A percentile compares a stretch with the other conserved stretches of the same genome.
These are phyloP conservation scores for Poecilia velifera DNA, from an alignment of 2,797 vertebrate species.

Conservation along the genomic window DNA sequence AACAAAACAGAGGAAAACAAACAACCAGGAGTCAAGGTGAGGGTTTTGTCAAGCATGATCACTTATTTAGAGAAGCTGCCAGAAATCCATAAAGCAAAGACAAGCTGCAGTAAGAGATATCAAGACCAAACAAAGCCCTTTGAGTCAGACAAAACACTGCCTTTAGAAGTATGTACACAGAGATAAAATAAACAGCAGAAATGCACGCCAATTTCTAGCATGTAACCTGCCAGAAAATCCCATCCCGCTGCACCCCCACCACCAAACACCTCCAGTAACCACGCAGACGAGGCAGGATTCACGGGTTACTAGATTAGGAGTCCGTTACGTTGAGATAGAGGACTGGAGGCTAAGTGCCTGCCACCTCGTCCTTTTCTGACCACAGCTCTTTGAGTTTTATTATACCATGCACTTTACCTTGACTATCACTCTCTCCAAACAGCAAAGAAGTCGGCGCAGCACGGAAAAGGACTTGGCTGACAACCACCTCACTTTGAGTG, in stretches of 20 bases:
- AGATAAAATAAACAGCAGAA: conserved; percentile 79
- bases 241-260: conserved; percentile 50
- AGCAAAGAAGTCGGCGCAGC: conserved; percentile 54
- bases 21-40: conserved; percentile 78
- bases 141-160: conserved; percentile 83
- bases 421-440: conserved; percentile 42
- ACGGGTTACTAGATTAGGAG: conserved; percentile 73
- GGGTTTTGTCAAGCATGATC: conserved; percentile 80
- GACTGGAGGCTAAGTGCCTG: conserved; percentile 51
- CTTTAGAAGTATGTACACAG: conserved; percentile 85
- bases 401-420: conserved; percentile 31
- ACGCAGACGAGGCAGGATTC: conserved; percentile 75
- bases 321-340: conserved; percentile 69
- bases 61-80: conserved; percentile 85
- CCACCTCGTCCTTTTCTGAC: conserved; percentile 46
- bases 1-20: conserved; percentile 64
- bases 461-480: conserved; percentile 68
- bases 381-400: conserved; percentile 44
- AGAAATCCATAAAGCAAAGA: conserved; percentile 85
- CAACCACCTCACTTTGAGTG: conserved; percentile 75
- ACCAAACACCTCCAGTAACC: conserved; percentile 63
- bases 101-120: conserved; percentile 86
- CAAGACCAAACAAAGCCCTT: conserved; percentile 86
- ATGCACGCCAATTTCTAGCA: conserved; percentile 75
- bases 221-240: conserved; percentile 73